phyloP scores from a whole-genome alignment of 2,888 invertebrate genomes.

The Dasypogon diadema region DNA sequence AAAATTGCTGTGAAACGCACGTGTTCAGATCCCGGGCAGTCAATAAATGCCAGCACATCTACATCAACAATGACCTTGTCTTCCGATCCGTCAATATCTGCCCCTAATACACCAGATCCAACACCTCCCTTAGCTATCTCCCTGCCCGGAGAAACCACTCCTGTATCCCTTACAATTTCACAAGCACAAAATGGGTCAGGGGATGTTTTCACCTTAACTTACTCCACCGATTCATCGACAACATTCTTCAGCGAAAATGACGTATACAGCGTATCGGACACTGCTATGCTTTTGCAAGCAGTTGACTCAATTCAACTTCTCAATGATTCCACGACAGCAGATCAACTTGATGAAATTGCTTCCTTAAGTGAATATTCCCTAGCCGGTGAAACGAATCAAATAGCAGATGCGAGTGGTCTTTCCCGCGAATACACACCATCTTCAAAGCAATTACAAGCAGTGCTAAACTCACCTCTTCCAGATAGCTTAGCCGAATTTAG shows the following conservation, averaged over 20 bases:
- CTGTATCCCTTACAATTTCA: constrained; percentile 66
- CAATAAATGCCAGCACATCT: constrained; percentile 67
- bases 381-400: constrained; percentile 63
- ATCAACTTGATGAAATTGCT: constrained; percentile 75
- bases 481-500: constrained; percentile 86
- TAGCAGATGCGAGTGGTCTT: constrained; percentile 17
- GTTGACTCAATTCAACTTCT: constrained; percentile 76
- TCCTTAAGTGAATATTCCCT: constrained; percentile 75
- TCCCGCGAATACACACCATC: constrained; percentile 56
- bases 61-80: constrained; percentile 65
- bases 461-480: constrained; percentile 82
- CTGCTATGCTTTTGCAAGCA: constrained; percentile 76
- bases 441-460: constrained; percentile 75
- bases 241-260: constrained; percentile 77
- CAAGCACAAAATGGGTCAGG: constrained; percentile 68
- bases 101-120: constrained; percentile 72
- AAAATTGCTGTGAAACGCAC: constrained; percentile 81
- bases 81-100: constrained; percentile 57
- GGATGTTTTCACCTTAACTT: constrained; percentile 74
- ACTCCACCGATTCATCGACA: constrained; percentile 73
- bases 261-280: constrained; percentile 80
- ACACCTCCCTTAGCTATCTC: constrained; percentile 62
- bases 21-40: constrained; percentile 76
- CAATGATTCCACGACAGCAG: constrained; percentile 74
- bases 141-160: constrained; percentile 62